Conservation (phyloP, 2,797 vertebrate species). For the Aeoliscus strigatus region DNA sequence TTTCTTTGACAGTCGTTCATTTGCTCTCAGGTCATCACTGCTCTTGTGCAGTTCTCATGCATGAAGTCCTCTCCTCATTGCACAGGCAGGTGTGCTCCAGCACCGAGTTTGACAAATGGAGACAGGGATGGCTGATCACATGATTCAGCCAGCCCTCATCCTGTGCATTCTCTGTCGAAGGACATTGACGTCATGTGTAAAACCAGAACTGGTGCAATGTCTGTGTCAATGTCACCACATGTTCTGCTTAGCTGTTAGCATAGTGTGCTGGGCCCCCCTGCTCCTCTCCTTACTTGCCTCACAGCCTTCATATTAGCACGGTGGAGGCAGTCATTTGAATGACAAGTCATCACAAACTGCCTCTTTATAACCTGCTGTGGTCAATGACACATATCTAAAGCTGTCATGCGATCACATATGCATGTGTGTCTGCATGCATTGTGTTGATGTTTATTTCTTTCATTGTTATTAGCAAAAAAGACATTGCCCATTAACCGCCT, state of each 20-base stretch:
- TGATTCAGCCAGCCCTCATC: conserved; percentile 48
- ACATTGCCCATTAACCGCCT: conserved; percentile 74
- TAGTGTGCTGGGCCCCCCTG: conserved; percentile 28
- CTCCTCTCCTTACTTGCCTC: conserved; percentile 46
- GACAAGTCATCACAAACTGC: conserved; percentile 63
- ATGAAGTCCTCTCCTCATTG: conserved; percentile 32
- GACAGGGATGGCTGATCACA: conserved; percentile 56
- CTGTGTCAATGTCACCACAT: conserved; percentile 71
- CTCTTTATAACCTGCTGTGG: conserved; percentile 64
- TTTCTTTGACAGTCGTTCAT: too few relatives aligned
- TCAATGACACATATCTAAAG: conserved; percentile 62
- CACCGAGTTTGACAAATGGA: conserved; percentile 57
- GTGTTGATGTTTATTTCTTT: conserved; percentile 73
- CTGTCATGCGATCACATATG: conserved; percentile 19
- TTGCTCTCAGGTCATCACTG: conserved; percentile 21
- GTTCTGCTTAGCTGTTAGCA: conserved; percentile 70
- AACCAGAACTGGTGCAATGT: conserved; percentile 50
- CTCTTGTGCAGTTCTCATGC: conserved; percentile 33
- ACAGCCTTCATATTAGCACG: conserved; percentile 53
- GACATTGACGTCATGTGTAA: conserved; percentile 62
- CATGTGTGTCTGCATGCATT: conserved; percentile 49
- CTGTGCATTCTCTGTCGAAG: conserved; percentile 42
- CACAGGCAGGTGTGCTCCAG: conserved; percentile 43
- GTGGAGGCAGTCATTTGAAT: conserved; percentile 58
- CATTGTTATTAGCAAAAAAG: conserved; percentile 69